Conservation (phyloP, 2,888 invertebrate genomes). For the Venustoraphidia nigricollis region DNA sequence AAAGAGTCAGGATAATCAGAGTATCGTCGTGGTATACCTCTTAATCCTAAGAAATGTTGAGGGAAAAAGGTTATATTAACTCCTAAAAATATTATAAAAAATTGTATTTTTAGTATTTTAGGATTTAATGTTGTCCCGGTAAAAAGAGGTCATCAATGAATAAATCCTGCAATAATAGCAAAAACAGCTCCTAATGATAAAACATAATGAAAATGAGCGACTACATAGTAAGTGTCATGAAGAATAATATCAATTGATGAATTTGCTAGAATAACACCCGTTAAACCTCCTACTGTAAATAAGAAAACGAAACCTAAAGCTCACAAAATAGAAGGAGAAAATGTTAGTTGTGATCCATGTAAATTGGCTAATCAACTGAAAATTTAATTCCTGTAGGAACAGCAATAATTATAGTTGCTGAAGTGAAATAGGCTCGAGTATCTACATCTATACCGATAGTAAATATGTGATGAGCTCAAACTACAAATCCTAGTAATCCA, state of each 20-base stretch:
- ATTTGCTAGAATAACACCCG: conserved; percentile 52
- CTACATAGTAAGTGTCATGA: conserved; percentile 75
- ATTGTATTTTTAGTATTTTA: conserved; percentile 49
- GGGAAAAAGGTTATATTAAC: conserved; percentile 72
- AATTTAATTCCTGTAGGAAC: conserved; percentile 74
- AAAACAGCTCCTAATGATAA: conserved; percentile 66
- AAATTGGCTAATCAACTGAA: conserved; percentile 62
- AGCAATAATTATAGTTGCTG: conserved; percentile 77
- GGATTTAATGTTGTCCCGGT: conserved; percentile 43
- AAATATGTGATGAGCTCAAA: conserved; percentile 77
- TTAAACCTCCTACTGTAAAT: conserved; percentile 62
- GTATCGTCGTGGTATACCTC: conserved; percentile 61
- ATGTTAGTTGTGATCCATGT: conserved; percentile 44
- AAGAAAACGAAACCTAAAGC: conserved; percentile 60
- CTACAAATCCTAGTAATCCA: conserved; percentile 69
- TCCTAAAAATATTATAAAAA: conserved; percentile 54
- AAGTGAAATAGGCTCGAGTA: conserved; percentile 70
- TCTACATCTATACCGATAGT: conserved; percentile 73
- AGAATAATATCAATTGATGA: conserved; percentile 61
- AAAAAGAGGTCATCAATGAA: conserved; percentile 56
- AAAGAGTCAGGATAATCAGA: conserved; percentile 56
- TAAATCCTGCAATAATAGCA: conserved; percentile 58
- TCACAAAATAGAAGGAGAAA: conserved; percentile 44
- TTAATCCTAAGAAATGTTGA: conserved; percentile 57
- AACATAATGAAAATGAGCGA: conserved; percentile 72